Percentiles rank a stretch among this genome's conserved stretches.
These are phyloP conservation scores for Platysteira castanea DNA, from an alignment of 2,113 vertebrate species.

Conservation along the genomic window DNA sequence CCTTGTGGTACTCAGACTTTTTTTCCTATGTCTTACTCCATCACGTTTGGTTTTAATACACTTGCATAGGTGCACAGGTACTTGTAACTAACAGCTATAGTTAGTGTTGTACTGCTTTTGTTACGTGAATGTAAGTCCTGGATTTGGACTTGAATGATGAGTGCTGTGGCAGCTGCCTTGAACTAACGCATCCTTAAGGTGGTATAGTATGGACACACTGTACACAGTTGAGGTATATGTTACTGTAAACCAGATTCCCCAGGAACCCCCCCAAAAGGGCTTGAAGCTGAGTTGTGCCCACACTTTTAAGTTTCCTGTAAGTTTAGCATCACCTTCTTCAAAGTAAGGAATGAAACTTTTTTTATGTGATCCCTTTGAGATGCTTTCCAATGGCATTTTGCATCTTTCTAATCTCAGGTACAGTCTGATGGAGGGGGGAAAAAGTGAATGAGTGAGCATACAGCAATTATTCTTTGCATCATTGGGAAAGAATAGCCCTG, in stretches of 20 bases:
- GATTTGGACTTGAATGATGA: neutral
- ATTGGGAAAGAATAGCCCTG: neutral
- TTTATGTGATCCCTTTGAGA: neutral
- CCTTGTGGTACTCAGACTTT: neutral
- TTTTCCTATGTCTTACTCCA: neutral
- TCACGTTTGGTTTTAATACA: neutral
- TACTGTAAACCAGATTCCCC: neutral
- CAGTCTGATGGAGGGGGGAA: fast-evolving
- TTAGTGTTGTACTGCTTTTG: neutral
- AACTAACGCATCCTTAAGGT: neutral
- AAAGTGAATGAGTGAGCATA: neutral
- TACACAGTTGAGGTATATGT: neutral
- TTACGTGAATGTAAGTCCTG: fast-evolving
- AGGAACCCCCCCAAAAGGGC: neutral
- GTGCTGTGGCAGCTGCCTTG: neutral
- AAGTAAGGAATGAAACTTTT: neutral
- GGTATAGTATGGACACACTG: neutral
- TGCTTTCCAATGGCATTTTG: neutral
- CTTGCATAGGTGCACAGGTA: neutral
- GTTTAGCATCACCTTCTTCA: neutral
- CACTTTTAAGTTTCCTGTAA: neutral
- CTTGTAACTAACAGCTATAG: neutral
- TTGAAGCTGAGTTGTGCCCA: neutral
- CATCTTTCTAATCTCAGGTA: neutral
- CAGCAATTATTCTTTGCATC: neutral